These are phyloP conservation scores for Watsonalla binaria DNA, from an alignment of 2,888 invertebrate genomes.

Conservation along the genomic window DNA sequence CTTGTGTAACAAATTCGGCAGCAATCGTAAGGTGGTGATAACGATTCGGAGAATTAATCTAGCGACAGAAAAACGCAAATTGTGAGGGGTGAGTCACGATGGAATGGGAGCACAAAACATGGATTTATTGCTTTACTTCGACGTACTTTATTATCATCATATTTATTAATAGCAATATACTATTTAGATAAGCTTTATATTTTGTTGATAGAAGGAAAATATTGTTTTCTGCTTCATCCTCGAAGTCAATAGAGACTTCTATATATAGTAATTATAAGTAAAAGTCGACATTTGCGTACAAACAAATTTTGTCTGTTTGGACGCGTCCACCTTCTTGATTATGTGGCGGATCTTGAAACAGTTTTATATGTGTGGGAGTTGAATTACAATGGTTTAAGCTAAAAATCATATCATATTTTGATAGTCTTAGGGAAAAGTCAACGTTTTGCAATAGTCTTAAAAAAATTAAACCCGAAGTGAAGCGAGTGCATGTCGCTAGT, in stretches of 20 bases:
- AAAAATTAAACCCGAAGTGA: too few species aligned
- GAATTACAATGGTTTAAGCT: too few species aligned
- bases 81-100: constrained; percentile 31
- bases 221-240: background rate
- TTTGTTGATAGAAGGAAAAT: constrained; percentile 8
- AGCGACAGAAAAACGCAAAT: constrained; percentile 47
- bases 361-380: too few species aligned
- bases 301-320: too few species aligned
- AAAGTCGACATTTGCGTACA: too few species aligned
- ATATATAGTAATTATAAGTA: too few species aligned
- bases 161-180: constrained; percentile 34
- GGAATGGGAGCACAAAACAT: constrained; percentile 41
- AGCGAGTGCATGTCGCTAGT: too few species aligned
- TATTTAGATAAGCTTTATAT: constrained; percentile 28
- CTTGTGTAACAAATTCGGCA: constrained; percentile 73
- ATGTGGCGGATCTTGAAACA: too few species aligned
- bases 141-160: constrained; percentile 28
- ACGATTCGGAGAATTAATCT: constrained; percentile 74
- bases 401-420: too few species aligned
- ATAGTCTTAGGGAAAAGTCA: too few species aligned
- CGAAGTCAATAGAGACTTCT: background rate
- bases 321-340: too few species aligned
- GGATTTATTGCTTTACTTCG: constrained; percentile 46
- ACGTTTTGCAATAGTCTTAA: too few species aligned
- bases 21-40: constrained; percentile 75